phyloP scores from a whole-genome alignment of 2,888 invertebrate species.

The Eupithecia subfuscata region DNA sequence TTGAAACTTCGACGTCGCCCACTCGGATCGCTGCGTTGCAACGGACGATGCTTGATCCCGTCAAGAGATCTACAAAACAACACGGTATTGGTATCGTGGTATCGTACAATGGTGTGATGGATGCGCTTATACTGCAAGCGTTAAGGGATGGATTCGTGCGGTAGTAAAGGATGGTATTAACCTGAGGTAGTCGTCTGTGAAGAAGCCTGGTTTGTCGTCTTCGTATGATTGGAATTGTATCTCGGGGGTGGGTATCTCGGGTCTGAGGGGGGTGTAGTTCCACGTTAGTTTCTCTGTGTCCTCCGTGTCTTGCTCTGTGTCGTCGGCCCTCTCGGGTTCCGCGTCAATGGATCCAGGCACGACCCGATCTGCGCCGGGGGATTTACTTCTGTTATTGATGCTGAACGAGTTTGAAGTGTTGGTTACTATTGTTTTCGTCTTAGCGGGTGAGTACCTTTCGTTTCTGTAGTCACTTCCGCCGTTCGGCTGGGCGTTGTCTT shows the following conservation, averaged over 20 bases:
- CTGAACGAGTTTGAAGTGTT: conserved; percentile 74
- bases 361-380: conserved; percentile 74
- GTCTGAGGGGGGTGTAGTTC: conserved; percentile 76
- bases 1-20: conserved; percentile 85
- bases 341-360: conserved; percentile 69
- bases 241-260: conserved; percentile 59
- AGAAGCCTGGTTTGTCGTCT: conserved; percentile 67
- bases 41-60: conserved; percentile 85
- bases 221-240: conserved; percentile 84
- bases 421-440: conserved; percentile 74
- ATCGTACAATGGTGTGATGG: conserved; percentile 67
- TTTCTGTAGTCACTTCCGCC: conserved; percentile 66
- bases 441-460: conserved; percentile 77
- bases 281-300: conserved; percentile 73
- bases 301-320: conserved; percentile 40
- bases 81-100: conserved; percentile 76
- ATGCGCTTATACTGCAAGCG: conserved; percentile 58
- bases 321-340: conserved; percentile 55
- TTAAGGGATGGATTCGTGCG: conserved; percentile 59
- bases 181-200: conserved; percentile 81
- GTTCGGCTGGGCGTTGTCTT: conserved; percentile 66
- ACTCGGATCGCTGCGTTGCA: conserved; percentile 85
- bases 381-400: conserved; percentile 73
- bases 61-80: conserved; percentile 86
- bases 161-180: conserved; percentile 72